Conservation (phyloP, 2,113 vertebrate species). For the Nycticryphes semicollaris region DNA sequence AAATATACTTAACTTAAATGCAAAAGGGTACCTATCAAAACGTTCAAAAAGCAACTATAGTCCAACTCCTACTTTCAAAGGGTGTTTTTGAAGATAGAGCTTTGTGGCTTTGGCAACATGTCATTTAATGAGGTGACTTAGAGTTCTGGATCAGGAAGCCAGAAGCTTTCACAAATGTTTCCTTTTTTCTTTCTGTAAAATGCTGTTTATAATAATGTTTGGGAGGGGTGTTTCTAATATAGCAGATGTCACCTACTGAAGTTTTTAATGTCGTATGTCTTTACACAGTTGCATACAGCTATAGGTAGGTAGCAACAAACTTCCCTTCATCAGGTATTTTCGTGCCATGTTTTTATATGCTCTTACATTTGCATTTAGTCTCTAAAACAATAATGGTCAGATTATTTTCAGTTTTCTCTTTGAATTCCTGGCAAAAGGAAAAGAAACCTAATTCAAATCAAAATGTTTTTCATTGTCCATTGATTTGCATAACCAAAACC, state of each 20-base stretch:
- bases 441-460: neutral
- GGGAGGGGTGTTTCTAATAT: neutral
- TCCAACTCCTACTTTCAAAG: neutral
- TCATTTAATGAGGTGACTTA: neutral
- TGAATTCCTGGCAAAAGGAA: neutral
- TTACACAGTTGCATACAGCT: neutral
- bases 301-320: neutral
- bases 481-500: neutral
- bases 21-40: neutral
- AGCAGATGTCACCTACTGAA: neutral
- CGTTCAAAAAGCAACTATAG: neutral
- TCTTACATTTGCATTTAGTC: neutral
- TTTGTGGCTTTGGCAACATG: neutral
- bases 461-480: neutral
- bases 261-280: neutral
- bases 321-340: neutral
- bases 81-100: neutral
- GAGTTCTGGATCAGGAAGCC: neutral
- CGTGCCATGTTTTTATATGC: neutral
- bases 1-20: neutral
- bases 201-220: neutral
- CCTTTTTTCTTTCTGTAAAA: neutral
- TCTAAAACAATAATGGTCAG: neutral
- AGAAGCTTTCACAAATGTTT: neutral
- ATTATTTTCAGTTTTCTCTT: neutral